Evolutionary conservation across 2,113 vertebrate species (phyloP), one percentile per base, ranked within the genome.

Genomic region (Siniperca knerii): DNA sequence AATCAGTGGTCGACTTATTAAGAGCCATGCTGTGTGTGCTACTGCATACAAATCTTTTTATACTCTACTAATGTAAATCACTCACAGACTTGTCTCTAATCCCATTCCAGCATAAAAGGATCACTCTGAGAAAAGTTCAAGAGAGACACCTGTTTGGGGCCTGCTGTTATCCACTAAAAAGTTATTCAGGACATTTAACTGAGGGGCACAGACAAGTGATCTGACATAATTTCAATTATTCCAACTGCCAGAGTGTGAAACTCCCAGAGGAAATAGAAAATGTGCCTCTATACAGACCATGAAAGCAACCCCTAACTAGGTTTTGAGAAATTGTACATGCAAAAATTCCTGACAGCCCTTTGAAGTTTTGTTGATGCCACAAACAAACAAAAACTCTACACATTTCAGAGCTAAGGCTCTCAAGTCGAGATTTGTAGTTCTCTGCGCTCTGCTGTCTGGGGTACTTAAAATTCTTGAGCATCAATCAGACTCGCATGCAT

Each of bases 341-440:
- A 77, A 61, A 85, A 85, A 50, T 71, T 79, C 58, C 50, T 73
- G 42, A 84, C 85, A 77, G 60, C 48, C 52, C 60, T 92, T 88
- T 83, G 80, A 92, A 84, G 85, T 79, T 89, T 40, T 64, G 72
- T 78, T 82, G 79, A 88, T 66, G 85, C 2, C 37, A 75, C 46
- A 37, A 29, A 85, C 78, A 75, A 44, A 35, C 15, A 65, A 35
- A 81, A 68, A 46, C 42, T 60, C 60, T 44, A 66, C 75, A 82
- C 60, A 54, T 61, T 82, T 82, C 72, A 44, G 70, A 70, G 86
- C 52, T 33, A n/a, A 75, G 48, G 71, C 77, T 77, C 75, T 79
- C 80, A 73, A 62, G 75, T 55, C 0, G 37, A 74, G 82, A 87
- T 85, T 80, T 73, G 81, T 81, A 80, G 48, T 84, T 82, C 68